Evolutionary conservation across 2,888 invertebrate genomes (phyloP).

Genomic region (Aphodius sticticus): DNA sequence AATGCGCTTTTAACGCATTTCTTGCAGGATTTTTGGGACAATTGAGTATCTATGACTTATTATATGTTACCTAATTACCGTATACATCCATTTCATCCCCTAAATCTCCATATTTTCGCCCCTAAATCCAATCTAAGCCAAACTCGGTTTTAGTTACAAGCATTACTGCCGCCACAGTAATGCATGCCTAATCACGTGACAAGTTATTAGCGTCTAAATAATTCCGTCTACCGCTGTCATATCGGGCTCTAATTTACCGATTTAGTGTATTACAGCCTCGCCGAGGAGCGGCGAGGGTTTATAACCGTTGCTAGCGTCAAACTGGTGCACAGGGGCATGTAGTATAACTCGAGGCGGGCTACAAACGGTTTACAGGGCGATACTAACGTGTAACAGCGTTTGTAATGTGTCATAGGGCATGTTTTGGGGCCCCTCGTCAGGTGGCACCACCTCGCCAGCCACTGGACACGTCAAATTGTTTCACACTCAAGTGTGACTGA

Average conservation of each 20-base stretch:
- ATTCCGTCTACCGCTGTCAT: conserved; percentile 4
- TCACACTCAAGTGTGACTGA: neutral
- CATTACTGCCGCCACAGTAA: neutral
- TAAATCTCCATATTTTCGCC: neutral
- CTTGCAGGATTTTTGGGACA: neutral
- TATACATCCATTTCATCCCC: neutral
- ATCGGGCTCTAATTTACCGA: neutral
- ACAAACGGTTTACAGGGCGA: neutral
- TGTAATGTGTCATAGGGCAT: conserved; percentile 4
- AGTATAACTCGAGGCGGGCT: neutral
- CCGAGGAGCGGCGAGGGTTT: neutral
- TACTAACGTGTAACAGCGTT: neutral
- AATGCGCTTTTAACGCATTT: neutral
- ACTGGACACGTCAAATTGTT: neutral
- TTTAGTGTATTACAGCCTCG: neutral
- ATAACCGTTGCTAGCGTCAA: neutral
- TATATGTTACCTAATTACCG: neutral
- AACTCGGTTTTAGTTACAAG: neutral
- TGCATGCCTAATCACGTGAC: conserved; percentile 4
- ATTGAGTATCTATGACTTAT: neutral
- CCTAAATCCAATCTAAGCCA: neutral
- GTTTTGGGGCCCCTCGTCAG: neutral
- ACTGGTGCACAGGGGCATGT: neutral
- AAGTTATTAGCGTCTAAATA: conserved; percentile 4
- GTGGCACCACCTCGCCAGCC: neutral